Conservation (phyloP, 2,797 vertebrate genomes). For the Pelochelys cantorii region DNA sequence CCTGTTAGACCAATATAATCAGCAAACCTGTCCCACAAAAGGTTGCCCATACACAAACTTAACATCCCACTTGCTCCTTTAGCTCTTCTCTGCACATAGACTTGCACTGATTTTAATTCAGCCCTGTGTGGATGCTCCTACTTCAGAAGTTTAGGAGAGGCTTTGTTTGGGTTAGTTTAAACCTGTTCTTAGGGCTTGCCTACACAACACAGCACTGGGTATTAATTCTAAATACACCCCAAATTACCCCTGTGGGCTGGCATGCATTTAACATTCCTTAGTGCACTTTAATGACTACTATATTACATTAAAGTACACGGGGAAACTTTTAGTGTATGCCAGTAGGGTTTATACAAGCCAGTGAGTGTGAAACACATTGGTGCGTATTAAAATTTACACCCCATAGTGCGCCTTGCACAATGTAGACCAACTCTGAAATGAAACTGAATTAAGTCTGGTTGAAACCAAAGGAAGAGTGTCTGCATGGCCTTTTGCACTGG, state of each 20-base stretch:
- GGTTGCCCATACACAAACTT: neutral
- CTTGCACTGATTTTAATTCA: too few species aligned
- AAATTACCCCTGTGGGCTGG: too few species aligned
- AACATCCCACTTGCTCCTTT: neutral
- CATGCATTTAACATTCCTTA: too few species aligned
- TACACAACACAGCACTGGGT: too few species aligned
- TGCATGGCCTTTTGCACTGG: neutral
- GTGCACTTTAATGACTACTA: too few species aligned
- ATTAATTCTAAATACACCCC: too few species aligned
- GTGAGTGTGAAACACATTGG: neutral
- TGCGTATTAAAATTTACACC: neutral
- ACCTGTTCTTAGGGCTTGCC: too few species aligned
- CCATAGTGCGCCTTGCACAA: neutral
- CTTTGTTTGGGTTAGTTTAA: too few species aligned
- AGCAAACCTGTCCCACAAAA: neutral
- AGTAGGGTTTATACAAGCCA: neutral
- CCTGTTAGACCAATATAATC: neutral
- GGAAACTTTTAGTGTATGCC: neutral
- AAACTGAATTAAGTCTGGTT: neutral
- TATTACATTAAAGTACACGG: neutral
- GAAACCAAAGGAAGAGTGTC: neutral
- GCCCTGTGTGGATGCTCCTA: too few species aligned
- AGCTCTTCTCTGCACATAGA: neutral
- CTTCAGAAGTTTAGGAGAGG: too few species aligned
- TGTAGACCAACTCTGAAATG: neutral